These are phyloP conservation scores for Bombus sylvicola DNA, from an alignment of 1,140 invertebrate species.

Conservation along the genomic window DNA sequence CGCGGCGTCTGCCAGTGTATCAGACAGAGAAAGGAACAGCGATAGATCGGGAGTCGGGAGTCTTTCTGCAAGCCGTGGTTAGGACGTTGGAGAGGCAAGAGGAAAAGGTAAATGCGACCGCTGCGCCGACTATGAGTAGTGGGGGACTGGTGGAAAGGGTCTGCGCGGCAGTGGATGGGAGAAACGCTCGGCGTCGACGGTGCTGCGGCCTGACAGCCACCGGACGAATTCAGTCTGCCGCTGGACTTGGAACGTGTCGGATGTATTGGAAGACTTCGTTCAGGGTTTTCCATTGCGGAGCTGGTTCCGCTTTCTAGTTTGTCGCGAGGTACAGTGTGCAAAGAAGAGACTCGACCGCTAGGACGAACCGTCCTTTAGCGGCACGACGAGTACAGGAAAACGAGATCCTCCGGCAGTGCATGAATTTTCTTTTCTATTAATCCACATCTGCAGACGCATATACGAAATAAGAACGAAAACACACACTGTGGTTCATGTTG, in stretches of 20 bases:
- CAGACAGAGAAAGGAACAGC: slow-evolving; percentile 41
- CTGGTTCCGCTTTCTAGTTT: slow-evolving; percentile 32
- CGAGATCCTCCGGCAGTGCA: slow-evolving; percentile 7
- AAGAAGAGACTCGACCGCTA: slow-evolving; percentile 18
- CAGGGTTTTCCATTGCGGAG: slow-evolving; percentile 29
- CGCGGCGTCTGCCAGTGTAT: slow-evolving; percentile 26
- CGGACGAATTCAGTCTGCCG: slow-evolving; percentile 79
- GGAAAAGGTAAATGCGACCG: slow-evolving; percentile 60
- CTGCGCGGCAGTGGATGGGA: slow-evolving; percentile 26
- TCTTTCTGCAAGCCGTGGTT: slow-evolving; percentile 9
- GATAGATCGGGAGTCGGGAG: slow-evolving; percentile 60
- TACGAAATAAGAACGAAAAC: too few relatives aligned
- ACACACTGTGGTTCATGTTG: background rate
- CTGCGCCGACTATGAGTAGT: slow-evolving; percentile 49
- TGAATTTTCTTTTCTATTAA: background rate
- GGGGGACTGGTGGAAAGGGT: slow-evolving; percentile 38
- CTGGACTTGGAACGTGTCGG: slow-evolving; percentile 72
- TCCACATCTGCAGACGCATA: too few relatives aligned
- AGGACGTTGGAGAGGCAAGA: slow-evolving; percentile 29
- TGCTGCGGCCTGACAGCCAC: slow-evolving; percentile 79
- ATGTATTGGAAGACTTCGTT: slow-evolving; percentile 38
- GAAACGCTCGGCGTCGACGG: slow-evolving; percentile 63
- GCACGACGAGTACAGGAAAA: background rate
- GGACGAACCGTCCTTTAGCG: background rate
- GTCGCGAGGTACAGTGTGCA: slow-evolving; percentile 2